Evolutionary conservation across 2,113 vertebrate species (phyloP).

Genomic region (Petroica traversi): DNA sequence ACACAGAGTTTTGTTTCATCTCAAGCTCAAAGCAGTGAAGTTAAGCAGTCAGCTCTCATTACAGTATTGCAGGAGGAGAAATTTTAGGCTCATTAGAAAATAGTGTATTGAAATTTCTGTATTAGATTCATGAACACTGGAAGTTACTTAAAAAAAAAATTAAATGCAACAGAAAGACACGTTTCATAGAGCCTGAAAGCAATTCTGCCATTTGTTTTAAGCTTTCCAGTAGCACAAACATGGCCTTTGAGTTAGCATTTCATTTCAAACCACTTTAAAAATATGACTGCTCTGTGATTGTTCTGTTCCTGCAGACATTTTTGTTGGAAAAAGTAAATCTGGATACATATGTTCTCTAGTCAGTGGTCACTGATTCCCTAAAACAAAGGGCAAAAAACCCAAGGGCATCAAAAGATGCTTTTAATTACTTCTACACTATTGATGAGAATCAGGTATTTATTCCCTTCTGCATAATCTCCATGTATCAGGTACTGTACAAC

Average conservation of each 20-base stretch:
- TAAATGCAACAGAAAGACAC: not conserved
- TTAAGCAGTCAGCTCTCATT: constrained; percentile 18
- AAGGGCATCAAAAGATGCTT: not conserved
- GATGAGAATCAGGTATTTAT: not conserved
- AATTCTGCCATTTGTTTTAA: not conserved
- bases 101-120: not conserved
- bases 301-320: not conserved
- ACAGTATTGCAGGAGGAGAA: not conserved
- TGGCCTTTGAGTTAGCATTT: not conserved
- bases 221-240: not conserved
- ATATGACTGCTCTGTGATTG: not conserved
- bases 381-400: not conserved
- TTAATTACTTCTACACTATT: not conserved
- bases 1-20: constrained; percentile 31
- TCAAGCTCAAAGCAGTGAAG: constrained; percentile 10
- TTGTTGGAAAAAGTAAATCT: not conserved
- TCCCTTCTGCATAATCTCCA: not conserved
- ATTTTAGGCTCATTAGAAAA: constrained; percentile 11
- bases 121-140: not conserved
- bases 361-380: not conserved
- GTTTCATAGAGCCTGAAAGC: not conserved
- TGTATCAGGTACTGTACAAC: not conserved
- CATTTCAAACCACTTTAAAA: constrained; percentile 1
- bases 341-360: not conserved
- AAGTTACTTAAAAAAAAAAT: not conserved